Evolutionary conservation across 2,113 vertebrate genomes (phyloP).

Genomic region (Vulpes lagopus): DNA sequence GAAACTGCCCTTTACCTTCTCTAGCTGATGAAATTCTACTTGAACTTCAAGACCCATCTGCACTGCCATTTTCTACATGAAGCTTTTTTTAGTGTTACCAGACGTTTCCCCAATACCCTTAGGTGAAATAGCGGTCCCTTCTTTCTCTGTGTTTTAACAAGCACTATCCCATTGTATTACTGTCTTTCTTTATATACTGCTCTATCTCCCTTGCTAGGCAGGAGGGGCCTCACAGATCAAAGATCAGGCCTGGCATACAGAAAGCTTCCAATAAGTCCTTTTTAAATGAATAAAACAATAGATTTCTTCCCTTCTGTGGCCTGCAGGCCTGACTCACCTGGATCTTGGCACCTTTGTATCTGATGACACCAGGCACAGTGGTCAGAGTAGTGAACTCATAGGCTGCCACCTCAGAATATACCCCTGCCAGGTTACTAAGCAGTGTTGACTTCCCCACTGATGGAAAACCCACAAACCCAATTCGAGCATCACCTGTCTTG

Average conservation of each 20-base stretch:
- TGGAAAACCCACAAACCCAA: conserved; percentile 99
- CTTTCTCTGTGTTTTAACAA: neutral
- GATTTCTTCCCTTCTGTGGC: neutral
- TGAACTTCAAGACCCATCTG: neutral
- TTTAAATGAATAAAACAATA: neutral
- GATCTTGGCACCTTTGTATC: conserved; percentile 99
- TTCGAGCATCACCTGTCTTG: conserved; percentile 98
- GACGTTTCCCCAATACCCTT: neutral
- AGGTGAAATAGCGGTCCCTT: neutral
- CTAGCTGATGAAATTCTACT: conserved; percentile 6
- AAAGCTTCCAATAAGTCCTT: neutral
- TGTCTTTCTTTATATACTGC: neutral
- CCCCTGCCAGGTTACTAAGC: conserved; percentile 97
- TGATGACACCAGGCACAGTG: conserved; percentile 97
- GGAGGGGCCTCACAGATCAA: neutral
- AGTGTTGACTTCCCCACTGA: conserved; percentile 98
- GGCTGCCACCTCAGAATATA: conserved; percentile 98
- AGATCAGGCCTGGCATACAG: neutral
- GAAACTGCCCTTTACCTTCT: neutral
- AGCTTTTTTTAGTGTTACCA: neutral
- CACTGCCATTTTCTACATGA: conserved; percentile 11
- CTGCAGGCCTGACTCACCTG: conserved; percentile 89
- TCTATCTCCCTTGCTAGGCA: neutral
- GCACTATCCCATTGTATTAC: neutral
- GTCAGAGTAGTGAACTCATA: conserved; percentile 99